Evolutionary conservation across 2,888 invertebrate species (phyloP), one percentile per base, ranked within the genome.

Genomic region (Strigamia crassipes): DNA sequence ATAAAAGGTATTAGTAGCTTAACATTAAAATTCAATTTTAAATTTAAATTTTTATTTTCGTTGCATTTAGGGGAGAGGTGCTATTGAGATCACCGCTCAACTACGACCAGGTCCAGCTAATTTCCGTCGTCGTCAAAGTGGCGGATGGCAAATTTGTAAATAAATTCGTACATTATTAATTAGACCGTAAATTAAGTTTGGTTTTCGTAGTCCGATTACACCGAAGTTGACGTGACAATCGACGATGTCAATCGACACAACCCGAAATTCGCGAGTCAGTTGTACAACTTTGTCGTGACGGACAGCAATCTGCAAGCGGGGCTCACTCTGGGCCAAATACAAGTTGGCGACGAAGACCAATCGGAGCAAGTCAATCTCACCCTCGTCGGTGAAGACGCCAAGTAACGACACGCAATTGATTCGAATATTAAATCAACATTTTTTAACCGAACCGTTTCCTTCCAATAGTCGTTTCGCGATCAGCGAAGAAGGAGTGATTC

Each of bases 181-280:
- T n/a, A n/a, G n/a, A n/a, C n/a, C 18, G 51, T 13, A 18, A 78
- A 78, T 78, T 23, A 8, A 27, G 4, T 10, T 3, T 78, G 4
- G 5, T 31, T 83, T 79, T 84, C 0, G 6, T 88, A 94, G 94
- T 96, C 95, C 87, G 95, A 95, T 87, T 94, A 95, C 0, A 92
- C 95, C 0, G 91, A 92, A 9, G 92, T 96, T 3, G 93, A 94
- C 86, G 90, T 96, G 38, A 92, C 93, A 0, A 94, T 96, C 18
- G 89, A 92, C 85, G 94, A 96, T 87, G 94, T 95, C 10, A 96
- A 96, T 89, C 96, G 96, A 87, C 96, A 96, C 95, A 96, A 96
- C 88, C 96, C 96, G 0, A 91, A 95, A 82, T 96, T 96, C 89
- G 91, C 94, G 0, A 93, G 94, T 88, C 92, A 94, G 6, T 93